Conservation (phyloP, 2,113 vertebrate species). For the Burhinus oedicnemus region DNA sequence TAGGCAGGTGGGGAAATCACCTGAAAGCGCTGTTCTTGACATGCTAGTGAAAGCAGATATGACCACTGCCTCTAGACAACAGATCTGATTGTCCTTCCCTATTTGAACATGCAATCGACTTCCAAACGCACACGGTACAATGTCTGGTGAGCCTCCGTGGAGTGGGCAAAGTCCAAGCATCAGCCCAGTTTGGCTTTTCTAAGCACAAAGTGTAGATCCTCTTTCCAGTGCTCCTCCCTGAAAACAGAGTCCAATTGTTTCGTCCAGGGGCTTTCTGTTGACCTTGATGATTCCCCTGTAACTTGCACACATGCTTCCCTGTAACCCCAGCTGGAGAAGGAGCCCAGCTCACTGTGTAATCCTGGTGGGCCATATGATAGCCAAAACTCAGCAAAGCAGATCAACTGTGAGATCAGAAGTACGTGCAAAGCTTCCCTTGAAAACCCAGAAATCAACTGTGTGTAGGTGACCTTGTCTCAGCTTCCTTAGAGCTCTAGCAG, state of each 20-base stretch:
- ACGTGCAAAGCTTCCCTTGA: not conserved
- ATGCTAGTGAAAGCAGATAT: not conserved
- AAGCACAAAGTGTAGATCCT: not conserved
- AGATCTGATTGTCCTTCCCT: not conserved
- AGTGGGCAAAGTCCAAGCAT: not conserved
- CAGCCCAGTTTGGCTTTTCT: not conserved
- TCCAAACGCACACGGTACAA: not conserved
- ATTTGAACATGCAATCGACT: accelerated
- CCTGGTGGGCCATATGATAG: not conserved
- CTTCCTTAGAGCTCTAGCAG: not conserved
- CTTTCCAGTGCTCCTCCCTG: not conserved
- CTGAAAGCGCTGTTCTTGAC: not conserved
- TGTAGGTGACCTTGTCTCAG: not conserved
- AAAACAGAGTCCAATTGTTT: not conserved
- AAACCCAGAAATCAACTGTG: not conserved
- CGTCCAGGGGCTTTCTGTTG: not conserved
- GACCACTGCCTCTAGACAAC: not conserved
- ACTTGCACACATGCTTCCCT: not conserved
- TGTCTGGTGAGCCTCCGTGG: not conserved
- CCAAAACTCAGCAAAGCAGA: not conserved
- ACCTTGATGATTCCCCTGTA: not conserved
- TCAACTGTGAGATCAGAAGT: not conserved
- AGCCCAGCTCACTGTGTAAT: not conserved
- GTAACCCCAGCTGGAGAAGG: not conserved
- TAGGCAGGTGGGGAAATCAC: not conserved